phyloP scores from a whole-genome alignment of 2,888 invertebrate genomes.

The Meghimatium bilineatum region DNA sequence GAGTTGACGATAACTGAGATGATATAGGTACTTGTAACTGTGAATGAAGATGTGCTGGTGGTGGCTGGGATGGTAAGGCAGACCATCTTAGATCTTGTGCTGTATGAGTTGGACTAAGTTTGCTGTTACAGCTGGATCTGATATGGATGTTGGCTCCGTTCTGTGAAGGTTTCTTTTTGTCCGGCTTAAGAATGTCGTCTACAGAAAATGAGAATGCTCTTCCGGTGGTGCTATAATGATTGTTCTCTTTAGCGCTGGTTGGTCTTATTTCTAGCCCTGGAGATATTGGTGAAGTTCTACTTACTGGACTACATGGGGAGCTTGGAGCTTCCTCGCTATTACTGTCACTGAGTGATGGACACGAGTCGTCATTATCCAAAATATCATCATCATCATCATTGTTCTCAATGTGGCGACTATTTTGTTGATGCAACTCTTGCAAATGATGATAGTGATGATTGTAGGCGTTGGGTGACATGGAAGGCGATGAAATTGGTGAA shows the following conservation, averaged over 20 bases:
- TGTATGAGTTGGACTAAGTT: not conserved
- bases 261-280: constrained; percentile 32
- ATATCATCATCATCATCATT: not conserved
- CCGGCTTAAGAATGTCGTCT: constrained; percentile 47
- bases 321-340: constrained; percentile 12
- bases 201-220: constrained; percentile 47
- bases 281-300: constrained; percentile 14
- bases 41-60: constrained; percentile 38
- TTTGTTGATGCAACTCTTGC: constrained; percentile 37
- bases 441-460: constrained; percentile 14
- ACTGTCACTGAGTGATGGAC: constrained; percentile 30
- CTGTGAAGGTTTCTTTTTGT: constrained; percentile 37
- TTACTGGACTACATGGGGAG: constrained; percentile 15
- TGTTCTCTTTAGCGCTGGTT: constrained; percentile 33
- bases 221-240: constrained; percentile 7
- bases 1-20: constrained; percentile 30
- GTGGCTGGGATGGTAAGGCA: constrained; percentile 21
- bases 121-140: not conserved
- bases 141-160: not conserved
- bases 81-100: constrained; percentile 43
- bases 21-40: constrained; percentile 15
- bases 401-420: constrained; percentile 13
- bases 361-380: constrained; percentile 19
- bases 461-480: constrained; percentile 14
- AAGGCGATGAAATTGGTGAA: constrained; percentile 36